Evolutionary conservation across 2,113 vertebrate species (phyloP).

Genomic region (Labrus mixtus): DNA sequence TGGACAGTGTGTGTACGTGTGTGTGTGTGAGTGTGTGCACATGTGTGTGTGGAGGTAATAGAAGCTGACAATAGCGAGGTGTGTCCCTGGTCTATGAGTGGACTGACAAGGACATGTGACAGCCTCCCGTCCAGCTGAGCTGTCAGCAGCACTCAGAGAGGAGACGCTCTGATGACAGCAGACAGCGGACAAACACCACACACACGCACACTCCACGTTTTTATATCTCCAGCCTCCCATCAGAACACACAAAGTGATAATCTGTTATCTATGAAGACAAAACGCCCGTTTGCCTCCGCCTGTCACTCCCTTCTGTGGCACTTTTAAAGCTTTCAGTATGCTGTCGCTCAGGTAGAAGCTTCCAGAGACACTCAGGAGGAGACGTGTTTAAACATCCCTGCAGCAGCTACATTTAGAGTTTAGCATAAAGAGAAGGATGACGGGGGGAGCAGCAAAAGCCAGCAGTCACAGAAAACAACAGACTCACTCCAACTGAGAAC

Average conservation of each 20-base stretch:
- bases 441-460: background rate
- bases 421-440: conserved; percentile 4
- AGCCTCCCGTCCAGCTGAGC: conserved; percentile 71
- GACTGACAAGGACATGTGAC: conserved; percentile 81
- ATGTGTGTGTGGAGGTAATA: conserved; percentile 60
- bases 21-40: too few species aligned
- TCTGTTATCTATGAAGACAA: conserved; percentile 36
- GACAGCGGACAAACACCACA: conserved; percentile 68
- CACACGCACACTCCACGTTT: conserved; percentile 9
- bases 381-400: conserved; percentile 9
- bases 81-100: conserved; percentile 66
- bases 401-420: conserved; percentile 6
- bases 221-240: conserved; percentile 29
- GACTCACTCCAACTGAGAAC: background rate
- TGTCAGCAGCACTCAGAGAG: conserved; percentile 70
- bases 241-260: conserved; percentile 8
- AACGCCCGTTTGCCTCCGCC: conserved; percentile 2
- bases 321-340: conserved; percentile 8
- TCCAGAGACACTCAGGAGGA: conserved; percentile 2
- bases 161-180: conserved; percentile 68
- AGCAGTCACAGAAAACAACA: background rate
- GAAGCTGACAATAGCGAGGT: conserved; percentile 79
- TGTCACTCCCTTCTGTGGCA: background rate
- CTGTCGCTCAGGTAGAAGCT: conserved; percentile 14
- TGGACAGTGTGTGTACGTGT: background rate